Conservation (phyloP, 23 tunicate species). For the Trididemnum clinides region DNA sequence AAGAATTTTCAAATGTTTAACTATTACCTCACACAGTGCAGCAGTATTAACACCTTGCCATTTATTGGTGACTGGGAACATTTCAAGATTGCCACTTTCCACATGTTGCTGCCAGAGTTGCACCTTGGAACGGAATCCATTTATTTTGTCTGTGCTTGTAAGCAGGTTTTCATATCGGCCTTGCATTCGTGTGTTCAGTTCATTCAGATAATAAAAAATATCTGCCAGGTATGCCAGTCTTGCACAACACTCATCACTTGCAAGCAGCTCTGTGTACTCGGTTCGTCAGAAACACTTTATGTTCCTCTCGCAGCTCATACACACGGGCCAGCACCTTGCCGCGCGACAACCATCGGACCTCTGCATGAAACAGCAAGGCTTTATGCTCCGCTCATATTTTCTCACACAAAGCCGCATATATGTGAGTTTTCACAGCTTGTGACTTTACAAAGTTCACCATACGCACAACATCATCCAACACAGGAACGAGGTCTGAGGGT, state of each 20-base stretch:
- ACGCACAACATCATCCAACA: constrained; percentile 4
- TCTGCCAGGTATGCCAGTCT: constrained; percentile 35
- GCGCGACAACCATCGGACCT: constrained; percentile 4
- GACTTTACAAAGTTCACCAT: constrained; percentile 22
- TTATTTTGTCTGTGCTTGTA: too few species aligned
- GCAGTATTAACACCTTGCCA: constrained; percentile 18
- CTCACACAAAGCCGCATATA: constrained; percentile 9
- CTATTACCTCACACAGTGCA: constrained; percentile 25
- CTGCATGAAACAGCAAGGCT: background rate
- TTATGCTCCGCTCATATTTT: constrained; percentile 4
- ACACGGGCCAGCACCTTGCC: constrained; percentile 27
- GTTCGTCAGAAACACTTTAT: background rate
- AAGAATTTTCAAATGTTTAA: too few species aligned
- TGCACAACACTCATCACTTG: constrained; percentile 49
- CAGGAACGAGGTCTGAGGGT: constrained; percentile 42
- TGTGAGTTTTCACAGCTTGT: constrained; percentile 34
- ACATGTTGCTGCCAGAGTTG: constrained; percentile 27
- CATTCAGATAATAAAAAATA: background rate
- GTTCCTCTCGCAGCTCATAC: constrained; percentile 1
- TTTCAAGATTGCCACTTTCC: too few species aligned
- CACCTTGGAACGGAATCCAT: constrained; percentile 33
- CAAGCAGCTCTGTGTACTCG: constrained; percentile 26
- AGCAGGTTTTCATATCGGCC: too few species aligned
- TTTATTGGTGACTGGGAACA: constrained; percentile 12
- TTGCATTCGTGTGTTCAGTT: constrained; percentile 1